Conservation (phyloP, 35 echinoderm and acorn worm genomes). For the Amphiura filiformis region DNA sequence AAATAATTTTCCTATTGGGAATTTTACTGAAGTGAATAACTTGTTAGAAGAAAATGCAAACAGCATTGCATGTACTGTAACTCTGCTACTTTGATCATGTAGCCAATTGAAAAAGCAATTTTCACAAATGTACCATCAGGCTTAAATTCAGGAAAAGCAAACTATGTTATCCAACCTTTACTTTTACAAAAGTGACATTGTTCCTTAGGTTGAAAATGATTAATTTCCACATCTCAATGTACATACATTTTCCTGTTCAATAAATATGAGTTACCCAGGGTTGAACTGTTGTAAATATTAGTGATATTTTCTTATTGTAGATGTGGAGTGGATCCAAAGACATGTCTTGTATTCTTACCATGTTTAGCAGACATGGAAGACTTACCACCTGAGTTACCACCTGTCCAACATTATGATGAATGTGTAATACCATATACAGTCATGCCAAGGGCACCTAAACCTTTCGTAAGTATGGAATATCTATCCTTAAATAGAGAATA, state of each 20-base stretch:
- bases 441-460: slow-evolving; percentile 31
- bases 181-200: too few relatives aligned
- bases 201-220: too few relatives aligned
- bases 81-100: too few relatives aligned
- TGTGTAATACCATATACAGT: slow-evolving; percentile 25
- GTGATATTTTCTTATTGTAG: slow-evolving; percentile 7
- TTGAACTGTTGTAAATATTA: neutral
- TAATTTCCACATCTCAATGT: neutral
- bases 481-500: neutral
- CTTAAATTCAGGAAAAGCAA: too few relatives aligned
- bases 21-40: too few relatives aligned
- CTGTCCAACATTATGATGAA: neutral
- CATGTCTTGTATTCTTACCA: slow-evolving; percentile 44
- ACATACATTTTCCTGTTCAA: neutral
- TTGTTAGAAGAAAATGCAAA: too few relatives aligned
- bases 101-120: too few relatives aligned
- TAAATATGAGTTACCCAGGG: neutral
- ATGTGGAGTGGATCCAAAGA: slow-evolving; percentile 33
- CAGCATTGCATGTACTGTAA: too few relatives aligned
- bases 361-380: slow-evolving; percentile 16
- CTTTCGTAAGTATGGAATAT: slow-evolving; percentile 56
- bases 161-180: too few relatives aligned
- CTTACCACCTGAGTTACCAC: slow-evolving; percentile 19
- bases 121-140: too few relatives aligned
- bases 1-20: too few relatives aligned